These are phyloP conservation scores for Ophioninae sp. DNA, from an alignment of 2,888 invertebrate species.

Conservation along the genomic window DNA sequence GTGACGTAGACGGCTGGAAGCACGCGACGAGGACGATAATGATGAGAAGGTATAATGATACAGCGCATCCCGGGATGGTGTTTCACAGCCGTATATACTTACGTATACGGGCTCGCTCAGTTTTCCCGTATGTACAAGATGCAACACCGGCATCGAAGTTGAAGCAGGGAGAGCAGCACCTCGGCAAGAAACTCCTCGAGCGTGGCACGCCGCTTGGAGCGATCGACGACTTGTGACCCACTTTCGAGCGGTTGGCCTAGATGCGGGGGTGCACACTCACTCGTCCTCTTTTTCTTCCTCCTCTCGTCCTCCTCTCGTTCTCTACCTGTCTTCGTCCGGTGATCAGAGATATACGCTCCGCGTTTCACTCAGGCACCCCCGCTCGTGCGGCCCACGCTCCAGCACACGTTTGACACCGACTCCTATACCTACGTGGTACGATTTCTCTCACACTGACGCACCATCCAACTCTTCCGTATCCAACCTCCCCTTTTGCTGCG, in stretches of 20 bases:
- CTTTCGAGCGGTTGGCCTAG: slow-evolving; percentile 76
- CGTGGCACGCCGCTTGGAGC: slow-evolving; percentile 65
- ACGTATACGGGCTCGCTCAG: slow-evolving; percentile 19
- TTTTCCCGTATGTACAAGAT: slow-evolving; percentile 29
- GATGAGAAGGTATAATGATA: slow-evolving; percentile 60
- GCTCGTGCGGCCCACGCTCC: not conserved
- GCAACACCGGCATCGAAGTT: slow-evolving; percentile 34
- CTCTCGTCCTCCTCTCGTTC: slow-evolving; percentile 49
- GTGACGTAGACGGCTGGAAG: slow-evolving; percentile 49
- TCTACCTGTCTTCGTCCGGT: slow-evolving; percentile 47
- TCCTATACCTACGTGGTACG: not conserved
- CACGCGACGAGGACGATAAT: slow-evolving; percentile 54
- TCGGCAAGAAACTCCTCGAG: slow-evolving; percentile 66
- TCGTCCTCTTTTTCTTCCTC: slow-evolving; percentile 63
- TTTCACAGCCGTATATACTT: slow-evolving; percentile 36
- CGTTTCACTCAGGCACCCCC: slow-evolving; percentile 1
- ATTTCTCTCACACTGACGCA: slow-evolving; percentile 2
- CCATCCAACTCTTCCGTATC: slow-evolving; percentile 23
- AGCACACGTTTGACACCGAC: not conserved
- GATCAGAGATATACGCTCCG: slow-evolving; percentile 51
- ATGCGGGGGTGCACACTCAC: slow-evolving; percentile 74
- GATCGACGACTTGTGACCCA: slow-evolving; percentile 78
- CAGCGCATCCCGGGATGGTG: slow-evolving; percentile 32
- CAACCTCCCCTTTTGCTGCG: slow-evolving; percentile 34
- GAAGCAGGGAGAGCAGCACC: slow-evolving; percentile 44